A percentile compares a stretch with the other conserved stretches of the same genome.
phyloP scores from a whole-genome alignment of 1,140 invertebrate species.

The Eupeodes corollae region DNA sequence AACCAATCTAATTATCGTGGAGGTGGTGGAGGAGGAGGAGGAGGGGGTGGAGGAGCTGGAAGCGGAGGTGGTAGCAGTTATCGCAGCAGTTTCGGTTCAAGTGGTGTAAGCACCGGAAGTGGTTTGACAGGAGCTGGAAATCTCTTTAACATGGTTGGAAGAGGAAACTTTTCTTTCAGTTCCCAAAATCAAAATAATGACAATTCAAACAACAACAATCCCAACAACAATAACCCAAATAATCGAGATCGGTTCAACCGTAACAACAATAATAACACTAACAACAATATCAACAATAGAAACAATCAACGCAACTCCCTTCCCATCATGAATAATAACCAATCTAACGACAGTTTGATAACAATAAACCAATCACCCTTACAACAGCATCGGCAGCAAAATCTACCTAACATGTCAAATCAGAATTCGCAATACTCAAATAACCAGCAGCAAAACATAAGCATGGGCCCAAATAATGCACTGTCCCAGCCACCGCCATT shows the following conservation, averaged over 20 bases:
- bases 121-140: neutral
- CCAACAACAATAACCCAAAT: slow-evolving; percentile 19
- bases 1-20: slow-evolving; percentile 28
- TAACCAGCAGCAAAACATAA: slow-evolving; percentile 10
- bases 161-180: slow-evolving; percentile 12
- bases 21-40: slow-evolving; percentile 29
- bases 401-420: slow-evolving; percentile 5
- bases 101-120: slow-evolving; percentile 1
- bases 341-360: neutral
- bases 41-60: slow-evolving; percentile 34
- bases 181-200: slow-evolving; percentile 12
- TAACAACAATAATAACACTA: slow-evolving; percentile 8
- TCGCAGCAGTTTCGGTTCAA: slow-evolving; percentile 11
- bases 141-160: slow-evolving; percentile 2
- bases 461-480: slow-evolving; percentile 4
- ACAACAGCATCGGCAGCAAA: slow-evolving; percentile 33
- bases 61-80: slow-evolving; percentile 20
- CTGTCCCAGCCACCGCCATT: neutral
- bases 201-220: slow-evolving; percentile 6
- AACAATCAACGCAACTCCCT: slow-evolving; percentile 8
- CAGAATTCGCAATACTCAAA: neutral
- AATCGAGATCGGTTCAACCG: slow-evolving; percentile 16
- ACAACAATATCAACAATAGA: slow-evolving; percentile 10
- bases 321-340: slow-evolving; percentile 5
- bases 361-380: slow-evolving; percentile 6